Base-by-base conservation (phyloP, 1,140 invertebrate genomes). In the Anastrepha ludens region DNA sequence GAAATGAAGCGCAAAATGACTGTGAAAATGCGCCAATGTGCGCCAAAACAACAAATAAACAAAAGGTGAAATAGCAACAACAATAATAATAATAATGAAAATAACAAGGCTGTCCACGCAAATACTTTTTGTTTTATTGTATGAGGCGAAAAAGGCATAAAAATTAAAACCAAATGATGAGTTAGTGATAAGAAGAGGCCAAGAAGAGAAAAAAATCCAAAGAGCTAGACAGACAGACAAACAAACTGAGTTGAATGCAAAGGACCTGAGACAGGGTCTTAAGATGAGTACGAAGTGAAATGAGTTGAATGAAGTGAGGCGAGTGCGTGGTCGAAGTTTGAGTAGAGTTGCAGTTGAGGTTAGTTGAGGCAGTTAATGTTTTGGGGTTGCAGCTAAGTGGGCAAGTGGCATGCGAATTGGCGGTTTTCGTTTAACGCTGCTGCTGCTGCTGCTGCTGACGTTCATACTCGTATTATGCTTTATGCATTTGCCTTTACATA, bases 401-500 rank as follows among this genome's bases (percentile, higher is more conserved):
- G 86, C 86, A 87, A 87, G 86, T 87, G 86, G 86, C 86, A 64
- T 87, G 86, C 86, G 86, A 87, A 87, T 87, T 70, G 29, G 20
- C n/a, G 58, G 39, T 67, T 55, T 87, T 20, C 81, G 29, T 50
- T 59, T 15, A 58, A 15, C 55, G 20, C 86, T 67, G 86, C 39
- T 65, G 39, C 17, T 41, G 62, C 86, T 50, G 44, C 20, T 11
- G 6, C 44, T 50, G 15, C 64, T 29, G 29, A 50, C 70, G 11
- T 15, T 20, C 70, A 13, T 29, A 29, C 3, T 39, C 70, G 29
- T 39, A 41, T 11, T 20, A 62, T 62, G 60, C 29, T 59, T 29
- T 62, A 59, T 60, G 85, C 58, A 13, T 62, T 86, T 11, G 20
- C 15, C 1, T 11, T 1, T 59, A 41, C 39, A 2, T 86, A 17